A percentile compares a stretch with the other conserved stretches of the same genome.
Evolutionary conservation across 2,888 invertebrate genomes (phyloP).

Genomic region (Odontocolon sp.): DNA sequence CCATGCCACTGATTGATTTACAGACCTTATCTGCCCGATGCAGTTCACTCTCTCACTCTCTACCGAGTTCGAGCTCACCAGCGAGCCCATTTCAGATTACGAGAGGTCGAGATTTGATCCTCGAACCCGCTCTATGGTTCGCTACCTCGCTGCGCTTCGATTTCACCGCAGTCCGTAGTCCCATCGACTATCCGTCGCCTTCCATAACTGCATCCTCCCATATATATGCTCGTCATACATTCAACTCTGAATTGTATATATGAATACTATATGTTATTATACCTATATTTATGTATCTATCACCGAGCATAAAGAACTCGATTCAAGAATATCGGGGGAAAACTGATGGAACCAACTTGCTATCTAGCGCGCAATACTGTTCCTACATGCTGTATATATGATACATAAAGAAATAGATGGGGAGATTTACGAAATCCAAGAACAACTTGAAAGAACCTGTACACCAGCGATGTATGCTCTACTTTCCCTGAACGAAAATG

Average conservation of each 20-base stretch:
- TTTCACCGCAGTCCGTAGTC: constrained; percentile 2
- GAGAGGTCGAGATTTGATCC: constrained; percentile 40
- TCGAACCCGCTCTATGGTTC: background rate
- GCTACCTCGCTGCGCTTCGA: background rate
- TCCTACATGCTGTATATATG: background rate
- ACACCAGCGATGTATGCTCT: constrained; percentile 2
- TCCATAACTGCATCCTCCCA: background rate
- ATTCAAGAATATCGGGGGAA: constrained; percentile 7
- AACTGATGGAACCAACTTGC: constrained; percentile 42
- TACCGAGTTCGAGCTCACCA: background rate
- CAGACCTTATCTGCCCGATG: constrained; percentile 54
- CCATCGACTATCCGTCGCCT: background rate
- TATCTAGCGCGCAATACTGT: constrained; percentile 5
- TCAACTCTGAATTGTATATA: background rate
- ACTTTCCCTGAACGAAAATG: too few species aligned
- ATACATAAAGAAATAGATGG: background rate
- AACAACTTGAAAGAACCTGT: constrained; percentile 16
- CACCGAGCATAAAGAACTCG: constrained; percentile 42
- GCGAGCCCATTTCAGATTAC: constrained; percentile 36
- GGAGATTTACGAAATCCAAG: constrained; percentile 33
- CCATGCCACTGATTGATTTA: constrained; percentile 54
- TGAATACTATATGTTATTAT: background rate
- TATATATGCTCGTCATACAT: background rate
- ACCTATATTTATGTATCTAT: constrained; percentile 40
- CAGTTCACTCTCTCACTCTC: constrained; percentile 21